Evolutionary conservation across 2,797 vertebrate genomes (phyloP), one percentile per base, ranked within the genome.

Genomic region (Nasua narica): DNA sequence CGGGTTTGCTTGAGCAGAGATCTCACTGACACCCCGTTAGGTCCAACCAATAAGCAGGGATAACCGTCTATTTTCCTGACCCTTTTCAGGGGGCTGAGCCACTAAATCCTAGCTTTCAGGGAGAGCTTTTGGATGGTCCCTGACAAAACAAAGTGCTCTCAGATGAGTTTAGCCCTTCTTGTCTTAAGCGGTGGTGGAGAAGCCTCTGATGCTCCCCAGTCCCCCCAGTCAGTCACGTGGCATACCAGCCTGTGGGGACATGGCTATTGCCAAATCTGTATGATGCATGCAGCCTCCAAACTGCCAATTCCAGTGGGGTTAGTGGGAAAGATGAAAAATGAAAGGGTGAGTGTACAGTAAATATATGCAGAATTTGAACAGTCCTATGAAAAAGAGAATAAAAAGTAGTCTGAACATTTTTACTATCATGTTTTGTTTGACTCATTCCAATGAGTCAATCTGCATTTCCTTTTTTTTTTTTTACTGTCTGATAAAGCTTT

Each of bases 161-260:
- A n/a, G 35, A 72, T 32, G 43, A 29, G 21, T 46, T 32, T n/a
- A 27, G 13, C 23, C 11, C 5, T 58, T 78, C 43, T 58, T 69
- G 3, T 88, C 60, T 77, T 43, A 19, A 54, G 29, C 2, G 35
- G 4, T 43, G 4, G 35, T 8, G 13, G 58, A 78, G 23, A 67
- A 29, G 37, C 8, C 35, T 19, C 2, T 14, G 7, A 5, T 56
- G n/a, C 16, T 32, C 46, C 15, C n/a, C 60, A n/a, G 15, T 16
- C 15, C 3, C 7, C 16, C 11, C 13, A 19, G 0, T 43, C 13
- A 32, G 10, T 13, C 48, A 52, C 1, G 0, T 29, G 52, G 12
- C 52, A 12, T 67, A 7, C 15, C 7, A n/a, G 21, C 40, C 23
- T n/a, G 0, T 16, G 7, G 10, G 7, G 27, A 21, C 29, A 21